phyloP scores from a whole-genome alignment of 2,113 vertebrate genomes.

The Gopherus flavomarginatus region DNA sequence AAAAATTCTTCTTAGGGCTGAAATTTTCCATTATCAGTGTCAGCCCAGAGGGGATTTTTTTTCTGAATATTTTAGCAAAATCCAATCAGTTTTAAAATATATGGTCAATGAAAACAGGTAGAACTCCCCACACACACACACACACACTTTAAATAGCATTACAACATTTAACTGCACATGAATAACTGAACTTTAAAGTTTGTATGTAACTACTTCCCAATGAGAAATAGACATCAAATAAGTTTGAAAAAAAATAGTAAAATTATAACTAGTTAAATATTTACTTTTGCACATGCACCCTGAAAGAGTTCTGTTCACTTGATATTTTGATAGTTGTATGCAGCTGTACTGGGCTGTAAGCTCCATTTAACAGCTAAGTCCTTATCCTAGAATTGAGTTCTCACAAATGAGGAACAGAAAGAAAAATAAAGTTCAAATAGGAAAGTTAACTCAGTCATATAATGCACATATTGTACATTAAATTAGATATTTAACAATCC shows the following conservation, averaged over 20 bases:
- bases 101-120: background rate
- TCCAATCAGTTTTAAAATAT: slow-evolving; percentile 41
- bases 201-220: background rate
- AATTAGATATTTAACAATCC: background rate
- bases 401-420: background rate
- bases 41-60: slow-evolving; percentile 35
- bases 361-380: background rate
- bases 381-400: background rate
- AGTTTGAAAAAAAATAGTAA: background rate
- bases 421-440: background rate
- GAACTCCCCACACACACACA: background rate
- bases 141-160: background rate
- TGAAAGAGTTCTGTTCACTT: background rate
- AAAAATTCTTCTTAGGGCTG: slow-evolving; percentile 35
- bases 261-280: background rate
- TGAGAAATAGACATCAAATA: background rate
- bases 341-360: background rate
- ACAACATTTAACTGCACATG: background rate
- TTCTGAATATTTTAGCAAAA: slow-evolving; percentile 31
- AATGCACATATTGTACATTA: background rate
- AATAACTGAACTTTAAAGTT: background rate
- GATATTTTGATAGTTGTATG: background rate
- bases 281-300: background rate
- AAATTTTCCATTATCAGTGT: slow-evolving; percentile 13
- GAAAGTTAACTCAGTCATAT: background rate